These are phyloP conservation scores for Pycnonotus jocosus DNA, from an alignment of 2,113 vertebrate genomes.

Conservation along the genomic window DNA sequence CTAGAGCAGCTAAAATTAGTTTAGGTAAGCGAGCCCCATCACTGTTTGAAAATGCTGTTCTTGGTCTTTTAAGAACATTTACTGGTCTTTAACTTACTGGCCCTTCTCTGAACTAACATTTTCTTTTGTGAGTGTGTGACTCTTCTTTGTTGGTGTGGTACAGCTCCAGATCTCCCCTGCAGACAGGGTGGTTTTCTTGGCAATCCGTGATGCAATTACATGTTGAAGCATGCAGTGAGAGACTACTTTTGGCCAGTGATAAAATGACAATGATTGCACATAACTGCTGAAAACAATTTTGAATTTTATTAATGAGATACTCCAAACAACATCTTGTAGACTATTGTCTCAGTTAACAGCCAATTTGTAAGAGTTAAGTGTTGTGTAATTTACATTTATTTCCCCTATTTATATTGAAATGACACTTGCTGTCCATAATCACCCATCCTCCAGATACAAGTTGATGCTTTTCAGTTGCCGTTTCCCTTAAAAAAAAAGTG, in stretches of 20 bases:
- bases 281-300: constrained; percentile 72
- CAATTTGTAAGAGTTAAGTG: constrained; percentile 44
- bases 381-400: constrained; percentile 53
- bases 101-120: not conserved
- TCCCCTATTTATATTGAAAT: not conserved
- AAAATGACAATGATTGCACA: constrained; percentile 65
- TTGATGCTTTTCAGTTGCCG: constrained; percentile 33
- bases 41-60: not conserved
- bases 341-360: constrained; percentile 60
- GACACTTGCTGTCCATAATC: constrained; percentile 45
- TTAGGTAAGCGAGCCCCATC: not conserved
- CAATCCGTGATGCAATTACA: constrained; percentile 18
- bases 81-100: not conserved
- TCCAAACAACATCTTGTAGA: constrained; percentile 60
- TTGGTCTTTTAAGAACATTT: not conserved
- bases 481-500: not conserved
- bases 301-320: constrained; percentile 74
- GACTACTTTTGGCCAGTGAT: constrained; percentile 59
- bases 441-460: constrained; percentile 34
- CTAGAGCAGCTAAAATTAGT: not conserved
- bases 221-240: constrained; percentile 45
- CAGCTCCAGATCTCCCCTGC: not conserved
- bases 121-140: not conserved
- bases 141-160: not conserved
- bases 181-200: constrained; percentile 54